Evolutionary conservation across 2,888 invertebrate genomes (phyloP), one percentile per base, ranked within the genome.

Genomic region (Rhopalosiphum nymphaeae): DNA sequence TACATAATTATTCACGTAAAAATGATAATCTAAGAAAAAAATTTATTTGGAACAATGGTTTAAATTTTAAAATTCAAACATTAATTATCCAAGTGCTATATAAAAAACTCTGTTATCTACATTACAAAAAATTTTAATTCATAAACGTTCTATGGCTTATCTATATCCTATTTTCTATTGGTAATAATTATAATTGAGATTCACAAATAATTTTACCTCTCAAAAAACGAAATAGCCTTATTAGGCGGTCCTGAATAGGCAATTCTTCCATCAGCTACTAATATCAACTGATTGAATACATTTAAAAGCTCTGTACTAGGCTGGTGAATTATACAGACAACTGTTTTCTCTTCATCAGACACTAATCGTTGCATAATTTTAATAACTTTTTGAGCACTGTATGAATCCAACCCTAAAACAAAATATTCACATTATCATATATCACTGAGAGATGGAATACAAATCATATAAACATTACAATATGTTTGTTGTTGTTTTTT

Each of bases 341-440:
- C 94, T 16, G 95, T 95, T 92, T 95, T 94, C 7, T 61, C 61
- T 92, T 89, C 84, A 21, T 91, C 97, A 95, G 56, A 97, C 96
- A 98, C 97, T 95, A 98, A 97, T 95, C 96, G 96, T 56, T 97
- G 97, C 95, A 98, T 97, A 91, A 98, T 96, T 13, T 97, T 96
- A 94, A 98, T 97, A 94, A 99, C 96, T 95, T 98, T 98, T 95
- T 98, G 98, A 0, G 99, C 99, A 95, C 99, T 99, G 95, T 97
- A 98, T 0, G 99, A 98, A 96, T 99, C 99, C 94, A 98, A 96
- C 42, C 95, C 95, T 95, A 85, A 16, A 91, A 92, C 26, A 61
- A 44, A 44, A 78, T 78, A 89, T 88, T 88, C 3, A 21, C 36
- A 36, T 21, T 25, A 9, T 78, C 21, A 78, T 9, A 42, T 78